A percentile compares a stretch with the other conserved stretches of the same genome.
Conservation (phyloP, 2,113 vertebrate species). For the Malaclemys terrapin region DNA sequence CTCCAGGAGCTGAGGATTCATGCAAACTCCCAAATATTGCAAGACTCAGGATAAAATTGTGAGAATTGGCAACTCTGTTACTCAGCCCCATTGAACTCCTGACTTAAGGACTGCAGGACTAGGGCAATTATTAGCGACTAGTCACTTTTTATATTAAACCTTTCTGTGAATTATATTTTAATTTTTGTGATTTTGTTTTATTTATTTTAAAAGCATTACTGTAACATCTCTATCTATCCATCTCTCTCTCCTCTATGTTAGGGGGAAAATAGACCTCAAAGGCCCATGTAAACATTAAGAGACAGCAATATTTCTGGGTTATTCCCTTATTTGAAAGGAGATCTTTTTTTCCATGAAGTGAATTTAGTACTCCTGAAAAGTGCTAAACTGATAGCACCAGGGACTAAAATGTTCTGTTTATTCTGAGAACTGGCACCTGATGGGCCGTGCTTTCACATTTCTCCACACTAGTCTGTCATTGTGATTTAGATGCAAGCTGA, state of each 20-base stretch:
- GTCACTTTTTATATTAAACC: accelerated
- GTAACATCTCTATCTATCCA: accelerated
- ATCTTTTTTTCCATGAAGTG: neutral
- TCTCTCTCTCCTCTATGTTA: neutral
- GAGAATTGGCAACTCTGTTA: accelerated
- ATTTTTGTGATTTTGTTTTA: neutral
- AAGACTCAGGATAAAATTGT: accelerated
- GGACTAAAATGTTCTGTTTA: neutral
- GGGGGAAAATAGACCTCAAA: neutral
- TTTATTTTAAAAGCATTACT: accelerated
- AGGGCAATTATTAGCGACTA: accelerated
- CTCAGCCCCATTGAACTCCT: accelerated
- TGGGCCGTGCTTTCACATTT: accelerated
- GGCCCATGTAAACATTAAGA: neutral
- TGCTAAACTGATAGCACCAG: accelerated
- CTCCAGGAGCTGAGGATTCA: neutral
- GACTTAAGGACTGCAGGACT: neutral
- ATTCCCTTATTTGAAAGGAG: neutral
- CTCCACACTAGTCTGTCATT: neutral
- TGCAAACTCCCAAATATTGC: neutral
- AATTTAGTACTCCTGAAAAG: accelerated
- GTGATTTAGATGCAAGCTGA: neutral
- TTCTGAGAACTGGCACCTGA: neutral
- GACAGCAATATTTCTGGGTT: neutral
- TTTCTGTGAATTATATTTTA: neutral